Evolutionary conservation across 2,888 invertebrate species (phyloP), one percentile per base, ranked within the genome.

Genomic region (Leptarthrus brevirostris): DNA sequence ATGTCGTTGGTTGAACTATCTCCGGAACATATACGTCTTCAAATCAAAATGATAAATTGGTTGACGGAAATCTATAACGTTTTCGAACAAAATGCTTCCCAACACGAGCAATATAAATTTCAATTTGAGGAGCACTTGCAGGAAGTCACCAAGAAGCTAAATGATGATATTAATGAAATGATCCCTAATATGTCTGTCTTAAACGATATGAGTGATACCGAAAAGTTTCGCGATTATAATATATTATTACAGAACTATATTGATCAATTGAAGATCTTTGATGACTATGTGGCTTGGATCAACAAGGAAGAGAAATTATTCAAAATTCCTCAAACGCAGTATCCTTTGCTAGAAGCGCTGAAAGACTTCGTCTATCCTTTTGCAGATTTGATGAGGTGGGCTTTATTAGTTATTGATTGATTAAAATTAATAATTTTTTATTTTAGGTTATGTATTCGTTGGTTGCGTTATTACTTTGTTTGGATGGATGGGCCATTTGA

Each of bases 401-500:
- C 44, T 14, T 8, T 8, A 24, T 36, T 24, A 36, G 24, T 34
- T 16, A 0, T 22, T 20, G 18, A 16, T 72, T 24, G 6, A 30
- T n/a, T 8, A 8, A 30, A 24, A 14, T 66, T 26, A 2, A 20
- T 26, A 3, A 58, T 18, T 49, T 47, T 22, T 2, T 18, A 16
- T 16, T 71, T 18, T 18, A 85, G 85, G 72, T 83, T 88, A 6
- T 89, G 91, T 73, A 86, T 89, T 77, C 88, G 89, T 80, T 96
- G 96, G 93, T 90, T 92, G 82, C 89, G 93, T 66, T 91, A 92
- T 79, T 91, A 91, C 80, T 92, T 90, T 79, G 93, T 94, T 6
- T 97, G 97, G 94, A 90, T 95, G 88, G 94, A 97, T 83, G 97
- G 97, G 0, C 92, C 93, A 1, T 97, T 97, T 84, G 92, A 95